Base-by-base conservation (phyloP, 2,888 invertebrate genomes). In the Sphecodes monilicornis region DNA sequence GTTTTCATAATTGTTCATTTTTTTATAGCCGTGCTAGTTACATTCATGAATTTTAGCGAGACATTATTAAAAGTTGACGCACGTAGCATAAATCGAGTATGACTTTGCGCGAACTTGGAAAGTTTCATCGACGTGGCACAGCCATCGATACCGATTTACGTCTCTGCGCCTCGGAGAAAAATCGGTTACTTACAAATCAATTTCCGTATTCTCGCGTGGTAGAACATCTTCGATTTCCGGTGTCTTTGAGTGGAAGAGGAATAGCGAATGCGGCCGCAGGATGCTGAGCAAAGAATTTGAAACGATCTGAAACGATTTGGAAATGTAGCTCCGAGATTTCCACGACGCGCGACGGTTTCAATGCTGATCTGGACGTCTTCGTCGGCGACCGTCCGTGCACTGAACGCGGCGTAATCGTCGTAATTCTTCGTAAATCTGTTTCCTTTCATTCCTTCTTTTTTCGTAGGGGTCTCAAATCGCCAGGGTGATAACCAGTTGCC, bases 321-420 rank as follows among this genome's bases (percentile, higher is more conserved):
- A 26, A 41, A 41, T 4, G 54, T 57, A 3, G 11, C 11, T 57
- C 11, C 2, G 16, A 16, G 39, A 10, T 46, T 11, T 50, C 10
- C 64, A 13, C 3, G 22, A 72, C 16, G 11, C 64, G 8, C 3
- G 22, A 72, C 16, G 11, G 26, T 43, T 26, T 54, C 26, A 8
- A 50, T 50, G 46, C 46, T 22, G 46, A 50, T 50, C 18, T 46
- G 68, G 57, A 32, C 74, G 77, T 78, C 68, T 75, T 54, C 46
- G 54, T 68, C 86, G 84, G 84, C 74, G 87, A 81, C 75, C 80
- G 81, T 75, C 74, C 78, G 74, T 78, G 80, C 78, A 92, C 90
- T 92, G 88, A 89, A 66, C 60, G 64, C 29, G 73, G 72, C 32
- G 54, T 74, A 26, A 80, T 50, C 50, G 22, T 50, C 50, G 50